phyloP scores from a whole-genome alignment of 2,888 invertebrate genomes.

The Acanthacorydalis orientalis region DNA sequence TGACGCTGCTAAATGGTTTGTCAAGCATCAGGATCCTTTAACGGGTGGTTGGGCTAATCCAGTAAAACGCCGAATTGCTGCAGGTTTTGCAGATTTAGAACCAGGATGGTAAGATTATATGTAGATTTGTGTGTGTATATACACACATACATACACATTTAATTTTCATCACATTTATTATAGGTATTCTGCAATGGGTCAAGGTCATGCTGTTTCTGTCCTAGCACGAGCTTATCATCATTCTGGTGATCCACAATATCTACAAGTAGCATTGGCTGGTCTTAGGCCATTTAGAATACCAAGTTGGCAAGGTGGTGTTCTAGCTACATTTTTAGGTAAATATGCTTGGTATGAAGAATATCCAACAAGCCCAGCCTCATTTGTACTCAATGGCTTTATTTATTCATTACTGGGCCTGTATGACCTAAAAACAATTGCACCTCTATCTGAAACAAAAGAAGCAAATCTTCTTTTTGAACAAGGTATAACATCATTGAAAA shows the following conservation, averaged over 20 bases:
- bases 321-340: slow-evolving; percentile 69
- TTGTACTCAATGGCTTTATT: slow-evolving; percentile 96
- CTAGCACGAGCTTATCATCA: slow-evolving; percentile 77
- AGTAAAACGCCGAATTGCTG: slow-evolving; percentile 57
- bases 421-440: slow-evolving; percentile 74
- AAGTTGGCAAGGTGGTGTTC: slow-evolving; percentile 63
- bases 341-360: slow-evolving; percentile 97
- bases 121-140: slow-evolving; percentile 1
- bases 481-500: slow-evolving; percentile 75
- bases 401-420: slow-evolving; percentile 92
- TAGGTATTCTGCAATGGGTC: slow-evolving; percentile 94
- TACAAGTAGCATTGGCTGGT: slow-evolving; percentile 67
- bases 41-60: slow-evolving; percentile 91
- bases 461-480: slow-evolving; percentile 64
- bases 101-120: slow-evolving; percentile 56
- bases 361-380: slow-evolving; percentile 85
- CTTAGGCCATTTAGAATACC: slow-evolving; percentile 60
- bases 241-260: slow-evolving; percentile 59
- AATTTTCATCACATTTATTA: background rate
- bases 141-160: too few species aligned
- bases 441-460: slow-evolving; percentile 43
- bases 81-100: slow-evolving; percentile 57
- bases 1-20: slow-evolving; percentile 87
- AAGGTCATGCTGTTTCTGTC: slow-evolving; percentile 94
- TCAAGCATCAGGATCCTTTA: slow-evolving; percentile 61